Base-by-base conservation (phyloP, 2,113 vertebrate genomes). In the Saguinus midas region DNA sequence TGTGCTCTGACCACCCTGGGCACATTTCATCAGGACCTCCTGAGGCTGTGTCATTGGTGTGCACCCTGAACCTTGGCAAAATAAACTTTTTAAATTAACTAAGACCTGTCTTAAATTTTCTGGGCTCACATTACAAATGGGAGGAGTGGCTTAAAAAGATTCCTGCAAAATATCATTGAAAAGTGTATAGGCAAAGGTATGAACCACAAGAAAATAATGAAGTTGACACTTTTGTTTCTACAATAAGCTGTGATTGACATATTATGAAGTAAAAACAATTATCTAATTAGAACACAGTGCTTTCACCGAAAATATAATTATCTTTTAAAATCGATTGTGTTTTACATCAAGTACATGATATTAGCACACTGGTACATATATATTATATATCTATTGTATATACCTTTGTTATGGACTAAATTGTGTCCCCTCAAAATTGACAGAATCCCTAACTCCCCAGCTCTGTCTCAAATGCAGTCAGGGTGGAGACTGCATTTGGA, bases 261-360 rank as follows among this genome's bases (percentile, higher is more conserved):
- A 45, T 75, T 91, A 82, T 40, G 21, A 91, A 91, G 14, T 83
- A 96, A 90, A 96, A 93, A 90, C 12, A 96, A 48, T 87, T 37
- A 82, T 70, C 61, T 82, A 91, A 72, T 82, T 87, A 78, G 88
- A 81, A 37, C 6, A 55, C n/a, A 87, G 8, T n/a, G 6, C 17
- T 82, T 87, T 64, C 35, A 50, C 40, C 61, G 4, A 64, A 86
- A 91, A 64, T 52, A 25, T 70, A 66, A 43, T 37, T 58, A 75
- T 1, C 23, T 85, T 80, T 73, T 48, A 66, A 83, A 61, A 78
- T 40, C 8, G 25, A 57, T 50, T 35, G 9, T 29, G 12, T 29
- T 29, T n/a, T 64, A 52, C 1, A 80, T 4, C 48, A 50, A 43
- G 40, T 40, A 96, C 6, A 6, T 43, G 82, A 25, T 43, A 57